phyloP scores from a whole-genome alignment of 1,140 invertebrate genomes.

The Drosophila willistoni region DNA sequence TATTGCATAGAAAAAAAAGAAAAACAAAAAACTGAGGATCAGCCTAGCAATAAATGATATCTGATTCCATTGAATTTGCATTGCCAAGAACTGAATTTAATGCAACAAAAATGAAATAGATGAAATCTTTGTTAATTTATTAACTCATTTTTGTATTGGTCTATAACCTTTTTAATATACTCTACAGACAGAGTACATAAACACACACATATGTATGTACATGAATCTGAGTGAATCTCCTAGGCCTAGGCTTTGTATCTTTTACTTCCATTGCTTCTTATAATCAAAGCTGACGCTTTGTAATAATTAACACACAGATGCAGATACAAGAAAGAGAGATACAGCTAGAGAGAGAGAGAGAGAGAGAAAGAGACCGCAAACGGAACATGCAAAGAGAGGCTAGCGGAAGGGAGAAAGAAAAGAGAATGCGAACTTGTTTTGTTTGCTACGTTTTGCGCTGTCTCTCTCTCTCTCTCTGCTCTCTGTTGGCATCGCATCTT shows the following conservation, averaged over 20 bases:
- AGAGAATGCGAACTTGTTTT: constrained; percentile 26
- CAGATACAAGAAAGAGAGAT: background rate
- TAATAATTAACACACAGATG: constrained; percentile 11
- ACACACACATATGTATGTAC: too few species aligned
- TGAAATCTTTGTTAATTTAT: too few species aligned
- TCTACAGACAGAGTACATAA: too few species aligned
- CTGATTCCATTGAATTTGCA: too few species aligned
- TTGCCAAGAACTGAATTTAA: too few species aligned
- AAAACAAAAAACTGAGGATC: too few species aligned
- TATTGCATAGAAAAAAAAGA: too few species aligned
- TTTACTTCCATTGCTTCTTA: constrained; percentile 2
- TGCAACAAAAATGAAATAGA: too few species aligned
- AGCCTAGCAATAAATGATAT: too few species aligned
- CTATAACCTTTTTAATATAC: too few species aligned
- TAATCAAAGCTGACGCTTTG: constrained; percentile 21
- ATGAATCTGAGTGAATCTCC: background rate
- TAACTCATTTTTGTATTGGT: too few species aligned
- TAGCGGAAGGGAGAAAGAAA: constrained; percentile 1
- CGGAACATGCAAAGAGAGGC: background rate
- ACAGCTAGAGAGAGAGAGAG: constrained; percentile 23
- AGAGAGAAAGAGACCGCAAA: constrained; percentile 11
- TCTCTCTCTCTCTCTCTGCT: constrained; percentile 14
- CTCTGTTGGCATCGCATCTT: constrained; percentile 2
- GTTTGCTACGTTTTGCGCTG: constrained; percentile 5
- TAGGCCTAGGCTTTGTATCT: constrained; percentile 4